Evolutionary conservation across 2,113 vertebrate genomes (phyloP).

Genomic region (Sisor rabdophorus): DNA sequence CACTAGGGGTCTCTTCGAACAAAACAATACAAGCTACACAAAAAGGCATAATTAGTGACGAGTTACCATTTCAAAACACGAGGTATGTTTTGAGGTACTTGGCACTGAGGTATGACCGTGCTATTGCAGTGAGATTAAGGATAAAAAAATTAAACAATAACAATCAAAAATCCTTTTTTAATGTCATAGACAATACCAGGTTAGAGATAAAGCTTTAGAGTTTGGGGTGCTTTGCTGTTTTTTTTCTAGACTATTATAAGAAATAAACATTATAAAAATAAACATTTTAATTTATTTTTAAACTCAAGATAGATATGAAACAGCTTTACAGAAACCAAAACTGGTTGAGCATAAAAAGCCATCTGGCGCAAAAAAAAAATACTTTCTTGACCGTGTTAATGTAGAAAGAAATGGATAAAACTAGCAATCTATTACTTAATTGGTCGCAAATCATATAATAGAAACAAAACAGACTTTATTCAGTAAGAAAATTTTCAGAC

Average conservation of each 20-base stretch:
- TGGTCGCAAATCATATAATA: neutral
- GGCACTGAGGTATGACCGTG: too few relatives aligned
- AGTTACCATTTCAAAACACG: neutral
- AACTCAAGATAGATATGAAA: neutral
- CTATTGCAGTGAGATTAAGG: neutral
- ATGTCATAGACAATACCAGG: too few relatives aligned
- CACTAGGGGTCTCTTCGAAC: neutral
- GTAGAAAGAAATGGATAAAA: neutral
- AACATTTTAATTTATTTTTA: neutral
- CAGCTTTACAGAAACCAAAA: neutral
- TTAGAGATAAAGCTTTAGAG: too few relatives aligned
- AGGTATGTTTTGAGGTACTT: neutral
- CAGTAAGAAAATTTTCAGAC: too few relatives aligned
- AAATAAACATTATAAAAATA: too few relatives aligned
- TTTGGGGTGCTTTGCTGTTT: too few relatives aligned
- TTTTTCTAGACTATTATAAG: too few relatives aligned
- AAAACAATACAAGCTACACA: neutral
- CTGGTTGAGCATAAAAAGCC: neutral
- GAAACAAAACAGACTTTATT: too few relatives aligned
- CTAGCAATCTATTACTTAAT: neutral
- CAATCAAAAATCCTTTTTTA: too few relatives aligned
- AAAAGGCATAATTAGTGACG: neutral
- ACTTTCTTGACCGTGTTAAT: neutral
- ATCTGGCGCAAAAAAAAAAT: neutral
- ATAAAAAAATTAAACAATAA: neutral